A percentile compares a stretch with the other conserved stretches of the same genome.
phyloP scores from a whole-genome alignment of 2,888 invertebrate species.

The Callosobruchus maculatus region DNA sequence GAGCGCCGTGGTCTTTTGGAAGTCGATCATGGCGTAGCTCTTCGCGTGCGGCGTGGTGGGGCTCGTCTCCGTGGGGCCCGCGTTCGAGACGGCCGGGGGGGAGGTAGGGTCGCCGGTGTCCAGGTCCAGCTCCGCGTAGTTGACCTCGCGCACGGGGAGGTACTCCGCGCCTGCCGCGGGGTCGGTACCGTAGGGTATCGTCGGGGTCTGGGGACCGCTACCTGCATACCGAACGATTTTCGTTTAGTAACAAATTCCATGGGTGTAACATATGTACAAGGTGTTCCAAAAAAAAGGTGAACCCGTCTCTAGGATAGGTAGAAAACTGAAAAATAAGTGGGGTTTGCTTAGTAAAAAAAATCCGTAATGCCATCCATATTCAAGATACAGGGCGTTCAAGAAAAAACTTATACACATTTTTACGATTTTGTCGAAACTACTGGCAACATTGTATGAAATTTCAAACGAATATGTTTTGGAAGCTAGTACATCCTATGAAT shows the following conservation, averaged over 20 bases:
- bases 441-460: no score
- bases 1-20: constrained; percentile 87
- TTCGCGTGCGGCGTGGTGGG: constrained; percentile 52
- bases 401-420: no score
- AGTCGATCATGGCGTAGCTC: constrained; percentile 90
- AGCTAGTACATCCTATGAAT: no score
- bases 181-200: constrained; percentile 26
- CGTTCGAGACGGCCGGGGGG: not conserved
- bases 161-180: constrained; percentile 20
- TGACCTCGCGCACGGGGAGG: constrained; percentile 55
- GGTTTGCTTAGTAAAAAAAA: no score
- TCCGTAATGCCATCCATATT: no score
- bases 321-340: no score
- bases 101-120: constrained; percentile 46
- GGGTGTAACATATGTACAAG: no score
- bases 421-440: no score
- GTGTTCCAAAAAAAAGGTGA: no score
- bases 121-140: constrained; percentile 78
- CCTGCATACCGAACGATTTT: constrained; percentile 7
- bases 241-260: constrained; percentile 23
- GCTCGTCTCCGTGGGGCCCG: constrained; percentile 41
- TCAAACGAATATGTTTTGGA: no score
- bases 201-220: constrained; percentile 25
- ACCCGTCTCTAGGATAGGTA: no score
- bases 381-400: no score